Conservation (phyloP, 1,140 invertebrate species). For the Lepidurus couesii region DNA sequence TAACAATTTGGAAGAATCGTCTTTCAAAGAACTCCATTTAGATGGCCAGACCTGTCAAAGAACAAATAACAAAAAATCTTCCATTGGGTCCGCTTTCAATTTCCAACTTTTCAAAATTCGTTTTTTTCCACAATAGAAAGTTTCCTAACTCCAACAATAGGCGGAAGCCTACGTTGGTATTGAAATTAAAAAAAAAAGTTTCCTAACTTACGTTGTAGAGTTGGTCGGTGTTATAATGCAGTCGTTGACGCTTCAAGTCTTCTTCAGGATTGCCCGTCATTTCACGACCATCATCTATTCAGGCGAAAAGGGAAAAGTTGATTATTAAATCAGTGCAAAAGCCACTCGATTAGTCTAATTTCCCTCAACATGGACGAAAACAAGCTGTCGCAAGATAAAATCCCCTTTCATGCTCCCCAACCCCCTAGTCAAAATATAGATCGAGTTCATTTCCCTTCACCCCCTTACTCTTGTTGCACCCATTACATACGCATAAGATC, state of each 20-base stretch:
- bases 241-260: slow-evolving; percentile 74
- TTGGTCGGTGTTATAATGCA: slow-evolving; percentile 82
- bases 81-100: slow-evolving; percentile 30
- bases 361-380: not conserved
- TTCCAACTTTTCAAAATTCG: slow-evolving; percentile 30
- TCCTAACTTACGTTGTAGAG: slow-evolving; percentile 72
- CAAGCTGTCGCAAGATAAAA: slow-evolving; percentile 25
- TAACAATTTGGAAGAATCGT: slow-evolving; percentile 63
- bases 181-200: too few species aligned
- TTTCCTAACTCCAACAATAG: slow-evolving; percentile 54
- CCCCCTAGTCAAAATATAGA: slow-evolving; percentile 16
- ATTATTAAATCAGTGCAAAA: slow-evolving; percentile 29
- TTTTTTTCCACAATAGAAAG: slow-evolving; percentile 36
- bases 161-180: too few species aligned
- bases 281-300: slow-evolving; percentile 75
- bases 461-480: slow-evolving; percentile 6
- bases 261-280: slow-evolving; percentile 76
- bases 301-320: slow-evolving; percentile 43
- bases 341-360: slow-evolving; percentile 27
- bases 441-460: slow-evolving; percentile 3
- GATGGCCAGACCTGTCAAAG: slow-evolving; percentile 68
- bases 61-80: slow-evolving; percentile 37
- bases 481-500: not conserved
- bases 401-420: slow-evolving; percentile 7
- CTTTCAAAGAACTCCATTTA: slow-evolving; percentile 76